Conservation (phyloP, 2,888 invertebrate species). For the Allacma fusca region DNA sequence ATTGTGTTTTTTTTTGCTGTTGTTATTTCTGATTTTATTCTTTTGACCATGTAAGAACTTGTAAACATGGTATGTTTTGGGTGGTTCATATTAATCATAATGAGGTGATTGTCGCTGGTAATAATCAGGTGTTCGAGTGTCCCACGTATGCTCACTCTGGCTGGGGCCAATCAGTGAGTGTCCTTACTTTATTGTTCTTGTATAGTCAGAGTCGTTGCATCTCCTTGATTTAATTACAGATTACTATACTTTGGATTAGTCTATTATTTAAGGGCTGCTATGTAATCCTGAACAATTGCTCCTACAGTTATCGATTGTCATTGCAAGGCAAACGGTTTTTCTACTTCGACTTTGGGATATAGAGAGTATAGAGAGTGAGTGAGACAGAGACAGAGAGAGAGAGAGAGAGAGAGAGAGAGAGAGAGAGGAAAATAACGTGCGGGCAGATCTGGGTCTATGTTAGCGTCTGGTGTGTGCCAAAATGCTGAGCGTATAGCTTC, state of each 20-base stretch:
- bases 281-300: background rate
- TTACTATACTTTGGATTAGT: too few species aligned
- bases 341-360: background rate
- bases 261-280: background rate
- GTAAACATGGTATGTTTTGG: background rate
- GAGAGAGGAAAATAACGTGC: too few species aligned
- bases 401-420: too few species aligned
- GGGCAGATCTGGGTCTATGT: too few species aligned
- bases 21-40: slow-evolving; percentile 4
- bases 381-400: too few species aligned
- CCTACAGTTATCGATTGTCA: background rate
- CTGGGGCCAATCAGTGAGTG: background rate
- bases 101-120: slow-evolving; percentile 9
- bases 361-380: too few species aligned
- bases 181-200: background rate
- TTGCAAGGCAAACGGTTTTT: background rate
- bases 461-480: too few species aligned
- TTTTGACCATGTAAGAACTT: background rate
- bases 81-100: slow-evolving; percentile 12
- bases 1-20: too few species aligned
- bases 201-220: background rate
- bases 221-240: slow-evolving; percentile 41
- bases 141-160: background rate
- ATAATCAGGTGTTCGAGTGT: background rate
- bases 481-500: too few species aligned